Evolutionary conservation across 2,888 invertebrate genomes (phyloP).

Genomic region (Dioctria rufipes): DNA sequence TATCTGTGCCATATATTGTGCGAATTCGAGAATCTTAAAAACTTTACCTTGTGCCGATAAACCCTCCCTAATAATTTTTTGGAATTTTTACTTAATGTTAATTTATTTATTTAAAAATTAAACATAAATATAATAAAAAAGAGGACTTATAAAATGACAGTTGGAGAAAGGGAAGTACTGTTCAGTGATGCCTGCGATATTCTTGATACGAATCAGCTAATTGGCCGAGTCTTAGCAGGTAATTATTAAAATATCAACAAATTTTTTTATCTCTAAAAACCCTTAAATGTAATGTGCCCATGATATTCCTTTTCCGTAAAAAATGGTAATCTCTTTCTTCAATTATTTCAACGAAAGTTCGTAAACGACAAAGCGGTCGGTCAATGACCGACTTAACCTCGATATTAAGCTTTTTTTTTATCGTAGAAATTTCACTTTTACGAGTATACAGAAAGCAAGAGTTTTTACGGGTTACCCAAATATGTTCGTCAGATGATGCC

Average conservation of each 20-base stretch:
- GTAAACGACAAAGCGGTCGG: constrained; percentile 45
- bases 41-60: constrained; percentile 17
- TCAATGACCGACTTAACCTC: constrained; percentile 55
- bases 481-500: too few relatives aligned
- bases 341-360: constrained; percentile 37
- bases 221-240: constrained; percentile 70
- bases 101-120: not conserved
- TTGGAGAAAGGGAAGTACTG: constrained; percentile 70
- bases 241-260: constrained; percentile 60
- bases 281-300: not conserved
- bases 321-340: constrained; percentile 25
- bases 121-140: constrained; percentile 2
- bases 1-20: constrained; percentile 16
- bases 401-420: constrained; percentile 27
- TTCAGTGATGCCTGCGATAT: constrained; percentile 61
- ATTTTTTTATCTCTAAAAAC: not conserved
- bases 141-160: constrained; percentile 66
- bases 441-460: constrained; percentile 3
- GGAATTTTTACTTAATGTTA: constrained; percentile 32
- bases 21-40: not conserved
- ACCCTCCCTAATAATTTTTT: not conserved
- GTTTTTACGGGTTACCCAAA: too few relatives aligned
- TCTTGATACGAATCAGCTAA: constrained; percentile 69
- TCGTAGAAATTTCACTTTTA: constrained; percentile 47
- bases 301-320: not conserved